phyloP scores from a whole-genome alignment of 2,888 invertebrate species.

The Eurois occulta region DNA sequence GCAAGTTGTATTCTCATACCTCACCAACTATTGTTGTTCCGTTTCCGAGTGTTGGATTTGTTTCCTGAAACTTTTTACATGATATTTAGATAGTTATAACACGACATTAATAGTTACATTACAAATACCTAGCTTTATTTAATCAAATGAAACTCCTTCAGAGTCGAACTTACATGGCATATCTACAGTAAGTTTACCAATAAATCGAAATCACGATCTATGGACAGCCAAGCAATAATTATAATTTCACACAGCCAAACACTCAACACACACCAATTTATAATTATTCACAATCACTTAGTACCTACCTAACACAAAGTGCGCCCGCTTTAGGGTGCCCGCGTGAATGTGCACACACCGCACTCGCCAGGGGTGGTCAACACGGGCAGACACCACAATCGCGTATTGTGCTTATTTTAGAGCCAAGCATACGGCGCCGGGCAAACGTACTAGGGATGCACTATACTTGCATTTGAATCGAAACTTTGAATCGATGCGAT shows the following conservation, averaged over 20 bases:
- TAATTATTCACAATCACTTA: neutral
- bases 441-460: neutral
- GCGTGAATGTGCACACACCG: slow-evolving; percentile 29
- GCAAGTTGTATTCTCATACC: neutral
- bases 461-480: neutral
- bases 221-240: no score
- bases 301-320: slow-evolving; percentile 15
- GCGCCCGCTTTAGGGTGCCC: slow-evolving; percentile 12
- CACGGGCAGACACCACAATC: slow-evolving; percentile 34
- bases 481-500: neutral
- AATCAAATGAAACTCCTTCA: neutral
- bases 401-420: slow-evolving; percentile 51
- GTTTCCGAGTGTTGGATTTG: neutral
- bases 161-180: neutral
- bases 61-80: neutral
- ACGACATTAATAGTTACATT: neutral
- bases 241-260: neutral
- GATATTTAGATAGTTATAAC: neutral
- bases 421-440: neutral
- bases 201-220: neutral
- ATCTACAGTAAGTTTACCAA: neutral
- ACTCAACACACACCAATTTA: slow-evolving; percentile 19
- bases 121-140: neutral
- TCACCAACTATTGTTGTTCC: neutral
- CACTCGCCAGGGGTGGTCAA: slow-evolving; percentile 52